These are phyloP conservation scores for Tetanocera ferruginea DNA, from an alignment of 2,888 invertebrate genomes.

Conservation along the genomic window DNA sequence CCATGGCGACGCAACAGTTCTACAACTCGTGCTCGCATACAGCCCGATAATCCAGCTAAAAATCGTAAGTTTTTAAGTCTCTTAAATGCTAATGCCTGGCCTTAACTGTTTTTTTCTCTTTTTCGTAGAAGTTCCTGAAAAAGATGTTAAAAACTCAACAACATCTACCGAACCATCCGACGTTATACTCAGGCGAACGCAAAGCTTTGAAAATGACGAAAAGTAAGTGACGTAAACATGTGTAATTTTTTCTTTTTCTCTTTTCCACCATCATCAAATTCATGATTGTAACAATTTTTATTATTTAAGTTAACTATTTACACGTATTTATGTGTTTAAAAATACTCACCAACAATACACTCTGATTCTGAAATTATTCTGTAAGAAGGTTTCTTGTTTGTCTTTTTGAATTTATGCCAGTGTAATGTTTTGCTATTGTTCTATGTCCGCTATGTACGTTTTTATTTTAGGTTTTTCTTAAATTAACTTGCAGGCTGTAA, in stretches of 20 bases:
- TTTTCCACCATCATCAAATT: not conserved
- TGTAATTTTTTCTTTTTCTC: not conserved
- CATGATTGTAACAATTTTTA: not conserved
- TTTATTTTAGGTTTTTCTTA: not conserved
- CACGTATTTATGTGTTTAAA: too few relatives aligned
- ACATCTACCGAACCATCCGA: constrained; percentile 72
- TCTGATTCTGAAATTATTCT: not conserved
- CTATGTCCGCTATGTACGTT: not conserved
- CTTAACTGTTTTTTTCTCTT: constrained; percentile 9
- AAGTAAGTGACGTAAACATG: constrained; percentile 76
- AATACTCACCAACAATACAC: too few relatives aligned
- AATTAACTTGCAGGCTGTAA: not conserved
- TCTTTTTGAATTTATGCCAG: not conserved
- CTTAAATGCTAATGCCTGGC: not conserved
- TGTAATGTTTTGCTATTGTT: not conserved
- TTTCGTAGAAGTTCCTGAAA: constrained; percentile 73
- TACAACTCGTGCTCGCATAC: constrained; percentile 71
- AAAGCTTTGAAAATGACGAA: constrained; percentile 90
- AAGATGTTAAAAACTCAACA: constrained; percentile 65
- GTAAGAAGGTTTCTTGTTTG: constrained; percentile 11
- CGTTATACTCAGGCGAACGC: constrained; percentile 83
- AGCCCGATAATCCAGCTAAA: constrained; percentile 72
- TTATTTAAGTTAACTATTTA: not conserved
- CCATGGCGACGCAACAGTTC: constrained; percentile 78
- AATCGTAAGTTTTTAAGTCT: constrained; percentile 65